phyloP scores from a whole-genome alignment of 2,888 invertebrate genomes.

The Euzophera pinguis region DNA sequence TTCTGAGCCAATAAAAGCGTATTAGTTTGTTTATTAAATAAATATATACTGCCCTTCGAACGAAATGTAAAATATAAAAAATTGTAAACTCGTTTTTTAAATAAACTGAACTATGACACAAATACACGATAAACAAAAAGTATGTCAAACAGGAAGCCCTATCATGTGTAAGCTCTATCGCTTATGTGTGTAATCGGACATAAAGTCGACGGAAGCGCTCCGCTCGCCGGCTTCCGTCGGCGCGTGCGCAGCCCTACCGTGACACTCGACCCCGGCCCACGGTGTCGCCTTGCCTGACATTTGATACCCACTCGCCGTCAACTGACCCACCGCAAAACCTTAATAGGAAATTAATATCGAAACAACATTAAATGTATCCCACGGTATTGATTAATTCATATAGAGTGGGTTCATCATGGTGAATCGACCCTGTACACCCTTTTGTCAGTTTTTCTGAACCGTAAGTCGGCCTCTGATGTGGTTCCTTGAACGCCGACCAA shows the following conservation, averaged over 20 bases:
- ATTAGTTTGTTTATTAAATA: too few relatives aligned
- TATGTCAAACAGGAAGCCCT: slow-evolving; percentile 56
- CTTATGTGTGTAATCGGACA: slow-evolving; percentile 37
- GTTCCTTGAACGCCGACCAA: too few relatives aligned
- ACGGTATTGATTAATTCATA: slow-evolving; percentile 10
- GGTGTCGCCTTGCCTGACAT: slow-evolving; percentile 43
- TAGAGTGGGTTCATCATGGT: too few relatives aligned
- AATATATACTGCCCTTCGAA: too few relatives aligned
- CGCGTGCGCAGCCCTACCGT: slow-evolving; percentile 58
- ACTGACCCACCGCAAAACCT: slow-evolving; percentile 23
- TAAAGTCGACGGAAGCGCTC: slow-evolving; percentile 45
- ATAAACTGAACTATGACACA: neutral
- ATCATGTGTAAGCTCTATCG: too few relatives aligned
- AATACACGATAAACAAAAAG: slow-evolving; percentile 13
- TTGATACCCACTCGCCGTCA: slow-evolving; percentile 37
- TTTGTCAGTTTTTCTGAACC: too few relatives aligned
- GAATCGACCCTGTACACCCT: too few relatives aligned
- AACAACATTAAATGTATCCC: slow-evolving; percentile 3
- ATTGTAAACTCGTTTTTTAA: neutral
- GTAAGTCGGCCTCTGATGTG: too few relatives aligned
- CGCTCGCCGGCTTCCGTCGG: slow-evolving; percentile 62
- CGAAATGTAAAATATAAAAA: too few relatives aligned
- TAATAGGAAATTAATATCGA: slow-evolving; percentile 14
- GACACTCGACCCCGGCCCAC: slow-evolving; percentile 40
- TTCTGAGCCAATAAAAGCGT: too few relatives aligned